Conservation (phyloP, 2,797 vertebrate genomes). For the Poecile montanus region DNA sequence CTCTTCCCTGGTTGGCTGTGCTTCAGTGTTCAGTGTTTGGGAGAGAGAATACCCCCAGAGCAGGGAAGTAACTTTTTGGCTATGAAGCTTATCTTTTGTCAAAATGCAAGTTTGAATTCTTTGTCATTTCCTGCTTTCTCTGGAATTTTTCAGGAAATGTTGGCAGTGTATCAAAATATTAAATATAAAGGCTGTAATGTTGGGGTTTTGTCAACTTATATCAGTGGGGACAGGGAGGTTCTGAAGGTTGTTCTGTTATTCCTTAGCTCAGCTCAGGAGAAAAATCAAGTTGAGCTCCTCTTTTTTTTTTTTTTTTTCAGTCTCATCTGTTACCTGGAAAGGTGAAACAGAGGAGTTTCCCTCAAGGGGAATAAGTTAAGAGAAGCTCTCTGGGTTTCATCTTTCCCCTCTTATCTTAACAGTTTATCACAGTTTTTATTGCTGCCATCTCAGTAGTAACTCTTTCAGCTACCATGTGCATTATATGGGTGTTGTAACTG, state of each 20-base stretch:
- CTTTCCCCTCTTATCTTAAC: background rate
- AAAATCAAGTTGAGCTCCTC: background rate
- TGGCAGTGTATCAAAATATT: background rate
- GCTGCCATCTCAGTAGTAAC: background rate
- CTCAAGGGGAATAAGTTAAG: background rate
- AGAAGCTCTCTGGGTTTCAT: background rate
- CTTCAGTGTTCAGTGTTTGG: background rate
- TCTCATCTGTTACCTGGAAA: background rate
- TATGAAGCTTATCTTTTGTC: background rate
- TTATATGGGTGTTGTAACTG: background rate
- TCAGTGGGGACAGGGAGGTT: background rate
- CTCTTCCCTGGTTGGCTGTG: background rate
- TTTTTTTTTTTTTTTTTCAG: background rate
- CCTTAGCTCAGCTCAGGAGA: background rate
- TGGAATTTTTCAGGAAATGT: background rate
- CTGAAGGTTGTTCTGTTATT: background rate
- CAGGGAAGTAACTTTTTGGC: background rate
- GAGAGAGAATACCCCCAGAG: background rate
- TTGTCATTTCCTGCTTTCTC: background rate
- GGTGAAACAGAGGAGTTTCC: background rate
- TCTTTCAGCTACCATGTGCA: background rate
- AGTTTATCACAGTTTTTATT: background rate
- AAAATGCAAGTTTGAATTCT: background rate
- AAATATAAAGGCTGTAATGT: background rate
- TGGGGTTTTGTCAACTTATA: rapidly evolving